Evolutionary conservation across 1,140 invertebrate species (phyloP).

Genomic region (Philopotamus ludificatus): DNA sequence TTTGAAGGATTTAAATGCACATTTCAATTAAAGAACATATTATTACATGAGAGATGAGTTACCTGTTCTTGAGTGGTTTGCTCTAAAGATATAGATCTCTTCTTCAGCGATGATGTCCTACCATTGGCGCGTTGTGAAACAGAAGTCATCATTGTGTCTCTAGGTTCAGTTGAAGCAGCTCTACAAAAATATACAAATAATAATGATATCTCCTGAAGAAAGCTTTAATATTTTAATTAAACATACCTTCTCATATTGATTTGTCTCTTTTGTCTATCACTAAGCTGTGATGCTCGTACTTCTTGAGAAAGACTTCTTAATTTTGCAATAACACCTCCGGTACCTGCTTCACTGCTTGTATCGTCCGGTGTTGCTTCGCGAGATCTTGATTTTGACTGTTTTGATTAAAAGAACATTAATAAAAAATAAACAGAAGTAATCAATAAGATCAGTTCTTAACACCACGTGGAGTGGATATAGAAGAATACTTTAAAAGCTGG

Average conservation of each 20-base stretch:
- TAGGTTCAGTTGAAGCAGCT: constrained; percentile 53
- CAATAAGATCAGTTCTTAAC: not conserved
- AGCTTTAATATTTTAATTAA: not conserved
- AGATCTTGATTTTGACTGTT: constrained; percentile 49
- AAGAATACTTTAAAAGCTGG: not conserved
- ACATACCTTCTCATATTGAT: constrained; percentile 47
- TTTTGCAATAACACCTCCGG: constrained; percentile 44
- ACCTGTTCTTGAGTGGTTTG: constrained; percentile 62
- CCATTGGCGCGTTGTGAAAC: constrained; percentile 45
- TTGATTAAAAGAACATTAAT: too few relatives aligned
- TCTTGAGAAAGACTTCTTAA: constrained; percentile 49
- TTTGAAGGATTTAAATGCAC: constrained; percentile 3
- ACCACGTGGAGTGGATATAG: too few relatives aligned
- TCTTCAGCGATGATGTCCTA: constrained; percentile 51
- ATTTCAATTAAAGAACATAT: not conserved
- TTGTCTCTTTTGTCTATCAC: constrained; percentile 49
- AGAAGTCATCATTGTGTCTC: constrained; percentile 49
- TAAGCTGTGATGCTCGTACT: constrained; percentile 51
- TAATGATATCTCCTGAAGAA: not conserved
- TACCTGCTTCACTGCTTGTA: constrained; percentile 36
- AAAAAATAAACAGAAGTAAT: constrained; percentile 2
- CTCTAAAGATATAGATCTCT: constrained; percentile 54
- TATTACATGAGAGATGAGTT: constrained; percentile 17
- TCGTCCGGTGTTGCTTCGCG: constrained; percentile 51
- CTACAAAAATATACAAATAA: constrained; percentile 39